A percentile compares a stretch with the other conserved stretches of the same genome.
Conservation (phyloP, 2,113 vertebrate genomes). For the Zonotrichia leucophrys region DNA sequence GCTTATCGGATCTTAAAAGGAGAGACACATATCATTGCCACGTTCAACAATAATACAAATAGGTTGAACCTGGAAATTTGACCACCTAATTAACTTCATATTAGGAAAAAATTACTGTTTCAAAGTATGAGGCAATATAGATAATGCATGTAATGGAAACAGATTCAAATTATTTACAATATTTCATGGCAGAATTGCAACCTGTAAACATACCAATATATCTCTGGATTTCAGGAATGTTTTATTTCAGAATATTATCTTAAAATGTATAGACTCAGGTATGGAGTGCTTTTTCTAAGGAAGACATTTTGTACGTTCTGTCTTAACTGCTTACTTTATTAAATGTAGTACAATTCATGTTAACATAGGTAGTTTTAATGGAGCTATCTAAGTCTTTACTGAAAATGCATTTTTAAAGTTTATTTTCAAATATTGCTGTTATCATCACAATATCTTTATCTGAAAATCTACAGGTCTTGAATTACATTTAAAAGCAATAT, state of each 20-base stretch:
- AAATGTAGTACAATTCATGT: conserved; percentile 2
- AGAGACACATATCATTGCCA: conserved; percentile 25
- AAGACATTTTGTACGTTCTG: conserved; percentile 68
- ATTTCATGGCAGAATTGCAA: conserved; percentile 29
- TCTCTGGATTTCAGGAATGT: conserved; percentile 52
- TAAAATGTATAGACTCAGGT: conserved; percentile 56
- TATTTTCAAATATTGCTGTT: conserved; percentile 22
- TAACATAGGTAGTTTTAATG: conserved; percentile 13
- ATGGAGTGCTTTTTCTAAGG: conserved; percentile 60
- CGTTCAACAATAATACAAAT: conserved; percentile 26
- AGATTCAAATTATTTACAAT: conserved; percentile 36
- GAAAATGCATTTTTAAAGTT: conserved; percentile 8
- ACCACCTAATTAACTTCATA: conserved; percentile 63
- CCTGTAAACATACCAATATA: background rate
- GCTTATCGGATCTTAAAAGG: conserved; percentile 48
- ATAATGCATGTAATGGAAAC: conserved; percentile 25
- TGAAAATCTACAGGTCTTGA: conserved; percentile 54
- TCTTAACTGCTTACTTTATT: conserved; percentile 32
- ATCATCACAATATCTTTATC: conserved; percentile 3
- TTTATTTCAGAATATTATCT: conserved; percentile 48
- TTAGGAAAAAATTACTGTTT: conserved; percentile 29
- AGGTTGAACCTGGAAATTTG: conserved; percentile 62
- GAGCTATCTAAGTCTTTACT: background rate
- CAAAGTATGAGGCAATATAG: conserved; percentile 11
- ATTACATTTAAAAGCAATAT: conserved; percentile 39